Evolutionary conservation across 2,113 vertebrate genomes (phyloP).

Genomic region (Antechinus flavipes): DNA sequence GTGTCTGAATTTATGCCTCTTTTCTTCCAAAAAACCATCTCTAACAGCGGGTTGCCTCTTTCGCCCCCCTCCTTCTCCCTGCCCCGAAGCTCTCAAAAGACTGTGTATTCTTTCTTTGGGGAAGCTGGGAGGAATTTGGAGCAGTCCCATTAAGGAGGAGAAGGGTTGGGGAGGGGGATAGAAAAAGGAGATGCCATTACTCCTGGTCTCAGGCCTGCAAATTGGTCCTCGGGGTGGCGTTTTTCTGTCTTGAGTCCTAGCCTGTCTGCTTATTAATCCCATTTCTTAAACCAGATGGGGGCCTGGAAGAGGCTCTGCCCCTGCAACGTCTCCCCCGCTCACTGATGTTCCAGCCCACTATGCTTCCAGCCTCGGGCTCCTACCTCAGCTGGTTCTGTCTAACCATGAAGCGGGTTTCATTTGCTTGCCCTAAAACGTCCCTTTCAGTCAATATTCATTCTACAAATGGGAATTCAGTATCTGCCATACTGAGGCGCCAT

Average conservation of each 20-base stretch:
- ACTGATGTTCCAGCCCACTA: background rate
- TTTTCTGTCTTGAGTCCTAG: background rate
- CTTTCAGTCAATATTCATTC: background rate
- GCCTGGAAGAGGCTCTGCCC: background rate
- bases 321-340: background rate
- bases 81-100: background rate
- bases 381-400: background rate
- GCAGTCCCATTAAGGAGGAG: background rate
- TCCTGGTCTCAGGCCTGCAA: background rate
- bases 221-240: background rate
- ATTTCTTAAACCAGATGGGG: background rate
- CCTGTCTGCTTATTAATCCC: background rate
- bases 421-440: background rate
- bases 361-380: background rate
- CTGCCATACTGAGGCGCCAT: background rate
- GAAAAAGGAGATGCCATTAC: background rate
- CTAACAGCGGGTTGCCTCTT: background rate
- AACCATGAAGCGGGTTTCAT: background rate
- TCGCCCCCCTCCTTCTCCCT: background rate
- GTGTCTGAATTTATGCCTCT: background rate
- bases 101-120: background rate
- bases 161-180: background rate
- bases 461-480: background rate
- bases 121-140: background rate
- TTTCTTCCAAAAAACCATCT: background rate